Base-by-base conservation (phyloP, 2,113 vertebrate species). In the Tachysurus fulvidraco region DNA sequence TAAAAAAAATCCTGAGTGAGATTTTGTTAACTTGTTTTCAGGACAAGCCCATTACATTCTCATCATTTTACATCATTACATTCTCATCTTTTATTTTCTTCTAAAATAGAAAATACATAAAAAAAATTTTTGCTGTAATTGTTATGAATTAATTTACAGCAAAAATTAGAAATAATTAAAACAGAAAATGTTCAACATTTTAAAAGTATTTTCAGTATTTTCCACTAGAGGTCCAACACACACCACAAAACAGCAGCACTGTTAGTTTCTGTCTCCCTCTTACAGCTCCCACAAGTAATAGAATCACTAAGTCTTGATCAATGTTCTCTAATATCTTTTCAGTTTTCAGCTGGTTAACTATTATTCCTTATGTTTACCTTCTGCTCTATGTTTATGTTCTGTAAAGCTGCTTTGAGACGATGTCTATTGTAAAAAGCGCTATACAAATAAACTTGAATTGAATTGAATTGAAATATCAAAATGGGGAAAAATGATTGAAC, bases 161-260 rank as follows among this genome's bases (percentile, higher is more conserved):
- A 41, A 14, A 36, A 69, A 8, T 21, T 12, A 13, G 44, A 74
- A 25, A 7, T 10, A 46, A 25, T 73, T 1, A 4, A 67, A 67
- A 67, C 28, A 7, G 13, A 30, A 12, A 23, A 1, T 65, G 17
- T 36, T 44, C 30, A 71, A 74, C 10, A 9, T 10, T 54, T 74
- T 74, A 74, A 60, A 76, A 28, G 11, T 36, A 28, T 28, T 60
- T 84, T 50, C 36, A 13, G 41, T 41, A 10, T 60, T 77, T 67
- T 46, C 83, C 88, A 83, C 84, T 86, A 86, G 84, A 44, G 80
- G 83, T 19, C 83, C 80, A 46, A 41, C 59, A 36, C 11, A 65
- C 55, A n/a, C 59, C 69, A 83, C 52, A 21, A 59, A 76, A 65
- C 7, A 44, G 41, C 60, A 11, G 50, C 44, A 16, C 9, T 52